phyloP scores from a whole-genome alignment of 2,888 invertebrate species.

The Mesorhabditis sp. region DNA sequence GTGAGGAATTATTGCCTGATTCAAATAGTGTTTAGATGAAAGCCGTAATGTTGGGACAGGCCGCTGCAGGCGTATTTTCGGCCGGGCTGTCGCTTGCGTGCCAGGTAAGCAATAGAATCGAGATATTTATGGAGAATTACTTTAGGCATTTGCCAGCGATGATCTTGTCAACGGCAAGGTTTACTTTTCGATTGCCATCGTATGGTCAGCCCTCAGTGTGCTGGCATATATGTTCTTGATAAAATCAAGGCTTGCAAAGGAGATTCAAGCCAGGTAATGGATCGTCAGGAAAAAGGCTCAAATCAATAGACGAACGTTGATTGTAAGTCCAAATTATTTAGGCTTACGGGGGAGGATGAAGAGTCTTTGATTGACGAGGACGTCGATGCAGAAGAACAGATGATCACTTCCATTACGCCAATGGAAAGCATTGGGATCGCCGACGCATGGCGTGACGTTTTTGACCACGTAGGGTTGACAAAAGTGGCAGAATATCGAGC shows the following conservation, averaged over 20 bases:
- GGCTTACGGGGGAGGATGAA: constrained; percentile 1
- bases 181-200: constrained; percentile 28
- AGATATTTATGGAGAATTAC: constrained; percentile 15
- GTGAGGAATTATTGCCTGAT: constrained; percentile 18
- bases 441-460: background rate
- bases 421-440: background rate
- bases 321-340: constrained; percentile 3
- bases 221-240: constrained; percentile 26
- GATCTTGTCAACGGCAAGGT: constrained; percentile 34
- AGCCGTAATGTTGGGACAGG: constrained; percentile 39
- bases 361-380: background rate
- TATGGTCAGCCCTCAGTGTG: constrained; percentile 29
- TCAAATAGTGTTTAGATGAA: constrained; percentile 25
- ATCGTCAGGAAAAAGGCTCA: constrained; percentile 5
- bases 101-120: constrained; percentile 12
- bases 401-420: background rate
- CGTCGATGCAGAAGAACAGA: background rate
- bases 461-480: background rate
- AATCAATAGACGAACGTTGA: background rate
- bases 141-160: constrained; percentile 29
- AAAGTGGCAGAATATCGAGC: background rate
- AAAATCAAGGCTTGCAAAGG: constrained; percentile 12
- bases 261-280: constrained; percentile 9
- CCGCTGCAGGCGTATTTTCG: constrained; percentile 31
- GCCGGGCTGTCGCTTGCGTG: constrained; percentile 20